A percentile compares a stretch with the other conserved stretches of the same genome.
Evolutionary conservation across 2,888 invertebrate genomes (phyloP).

Genomic region (Odontomyia ornata): DNA sequence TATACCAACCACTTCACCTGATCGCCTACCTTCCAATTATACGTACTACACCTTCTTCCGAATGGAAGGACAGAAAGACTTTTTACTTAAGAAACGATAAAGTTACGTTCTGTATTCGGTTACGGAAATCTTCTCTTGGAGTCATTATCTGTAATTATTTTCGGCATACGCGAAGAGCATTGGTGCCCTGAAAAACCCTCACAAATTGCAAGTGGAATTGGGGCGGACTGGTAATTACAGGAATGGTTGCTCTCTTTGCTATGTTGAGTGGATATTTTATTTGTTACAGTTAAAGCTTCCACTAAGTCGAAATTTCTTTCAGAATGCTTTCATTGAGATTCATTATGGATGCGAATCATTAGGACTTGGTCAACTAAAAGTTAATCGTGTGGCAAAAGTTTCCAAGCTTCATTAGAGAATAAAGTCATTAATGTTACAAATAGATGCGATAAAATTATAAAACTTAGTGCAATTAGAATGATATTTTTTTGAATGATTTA

Average conservation of each 20-base stretch:
- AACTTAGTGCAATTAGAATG: too few species aligned
- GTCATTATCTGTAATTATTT: slow-evolving; percentile 30
- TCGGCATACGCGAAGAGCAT: not conserved
- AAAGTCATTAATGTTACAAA: slow-evolving; percentile 26
- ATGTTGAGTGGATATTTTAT: not conserved
- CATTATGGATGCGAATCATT: slow-evolving; percentile 30
- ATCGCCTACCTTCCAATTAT: not conserved
- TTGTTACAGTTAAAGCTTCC: too few species aligned
- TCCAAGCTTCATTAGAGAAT: slow-evolving; percentile 25
- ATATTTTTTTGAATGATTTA: too few species aligned
- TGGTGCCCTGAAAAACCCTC: not conserved
- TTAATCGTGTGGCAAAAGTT: slow-evolving; percentile 28
- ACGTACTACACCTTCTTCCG: not conserved
- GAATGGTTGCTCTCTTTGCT: not conserved
- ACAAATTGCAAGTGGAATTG: not conserved
- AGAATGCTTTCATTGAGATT: not conserved
- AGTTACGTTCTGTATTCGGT: slow-evolving; percentile 24
- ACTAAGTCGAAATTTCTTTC: not conserved
- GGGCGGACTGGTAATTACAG: slow-evolving; percentile 20
- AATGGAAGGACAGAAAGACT: too few species aligned
- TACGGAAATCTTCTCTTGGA: slow-evolving; percentile 1
- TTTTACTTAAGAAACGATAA: slow-evolving; percentile 9
- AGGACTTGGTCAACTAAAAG: slow-evolving; percentile 27
- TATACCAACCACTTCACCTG: not conserved
- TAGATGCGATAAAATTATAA: not conserved